Base-by-base conservation (phyloP, 30 jellyfish, hydroid and myxozoan species). In the Turritopsis rubra region DNA sequence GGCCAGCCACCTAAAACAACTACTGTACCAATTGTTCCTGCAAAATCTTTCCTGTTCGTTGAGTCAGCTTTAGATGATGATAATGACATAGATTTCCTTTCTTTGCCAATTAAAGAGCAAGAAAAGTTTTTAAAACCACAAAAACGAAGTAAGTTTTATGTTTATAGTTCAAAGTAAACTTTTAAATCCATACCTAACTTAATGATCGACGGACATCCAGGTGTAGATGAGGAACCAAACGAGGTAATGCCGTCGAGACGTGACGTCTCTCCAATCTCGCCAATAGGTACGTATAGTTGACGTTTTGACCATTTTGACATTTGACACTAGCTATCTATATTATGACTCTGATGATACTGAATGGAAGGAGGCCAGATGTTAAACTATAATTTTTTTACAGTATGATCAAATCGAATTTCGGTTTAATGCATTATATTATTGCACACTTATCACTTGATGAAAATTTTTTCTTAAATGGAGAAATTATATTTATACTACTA, bases 1-100 rank as follows among this genome's bases (percentile, higher is more conserved):
- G 0, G 73, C 21, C 73, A 60, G 73, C 73, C 21, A 21, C 73
- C 73, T 60, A 21, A 21, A 18, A 18, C 73, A 18, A 23, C 73
- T 18, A 60, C 21, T 23, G 21, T 60, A 21, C 73, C 73, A 60
- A 60, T 23, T 23, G 21, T 54, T 54, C n/a, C 73, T 18, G 73
- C 22, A 60, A 60, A 60, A 60, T 60, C 73, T 60, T 60, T 23
- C 21, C 19, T 60, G 19, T 18, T 60, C 19, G 0, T 18, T 60
- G 73, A 60, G 19, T 23, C 73, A 60, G 21, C 19, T 23, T 60
- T 60, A 23, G 73, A 60, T 60, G 21, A 60, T 23, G 21, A 60
- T 23, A n/a, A 60, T 21, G 73, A 60, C 73, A 60, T 60, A 60
- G 73, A 60, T 60, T 60, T 60, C 73, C 73, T 18, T 60, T 60